Evolutionary conservation across 1,140 invertebrate genomes (phyloP).

Genomic region (Drosophila sechellia): DNA sequence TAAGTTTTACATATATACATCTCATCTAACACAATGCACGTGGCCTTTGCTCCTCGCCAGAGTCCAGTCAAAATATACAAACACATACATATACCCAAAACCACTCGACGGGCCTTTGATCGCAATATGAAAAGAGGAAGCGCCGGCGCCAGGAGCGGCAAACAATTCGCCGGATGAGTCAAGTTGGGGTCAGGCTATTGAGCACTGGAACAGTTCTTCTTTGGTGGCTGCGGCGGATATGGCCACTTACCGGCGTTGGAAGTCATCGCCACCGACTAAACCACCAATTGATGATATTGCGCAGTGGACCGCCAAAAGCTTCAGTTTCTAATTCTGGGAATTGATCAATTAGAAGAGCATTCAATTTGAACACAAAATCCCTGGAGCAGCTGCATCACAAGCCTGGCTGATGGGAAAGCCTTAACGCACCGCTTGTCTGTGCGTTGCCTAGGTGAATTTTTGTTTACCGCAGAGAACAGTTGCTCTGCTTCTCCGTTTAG

Average conservation of each 20-base stretch:
- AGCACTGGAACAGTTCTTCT: neutral
- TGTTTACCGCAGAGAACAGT: constrained; percentile 69
- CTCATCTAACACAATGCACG: constrained; percentile 35
- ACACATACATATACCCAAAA: constrained; percentile 7
- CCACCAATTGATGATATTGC: constrained; percentile 34
- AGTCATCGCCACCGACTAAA: constrained; percentile 34
- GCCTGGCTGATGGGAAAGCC: neutral
- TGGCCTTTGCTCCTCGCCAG: constrained; percentile 21
- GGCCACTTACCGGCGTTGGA: constrained; percentile 47
- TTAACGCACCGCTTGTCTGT: constrained; percentile 50
- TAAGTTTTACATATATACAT: constrained; percentile 50
- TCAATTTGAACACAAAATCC: constrained; percentile 19
- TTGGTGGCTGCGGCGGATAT: constrained; percentile 61
- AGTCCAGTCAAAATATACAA: constrained; percentile 38
- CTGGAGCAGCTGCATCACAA: constrained; percentile 6
- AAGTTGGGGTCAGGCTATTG: constrained; percentile 39
- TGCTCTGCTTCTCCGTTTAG: constrained; percentile 44
- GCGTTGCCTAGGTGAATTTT: constrained; percentile 68
- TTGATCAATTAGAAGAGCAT: constrained; percentile 67
- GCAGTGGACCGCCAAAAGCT: constrained; percentile 35
- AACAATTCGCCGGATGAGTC: constrained; percentile 46
- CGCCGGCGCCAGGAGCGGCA: constrained; percentile 43
- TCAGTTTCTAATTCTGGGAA: constrained; percentile 80
- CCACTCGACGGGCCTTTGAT: constrained; percentile 37
- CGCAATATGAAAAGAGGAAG: constrained; percentile 10